Base-by-base conservation (phyloP, 2,888 invertebrate genomes). In the Hemicrepidius hirtus region DNA sequence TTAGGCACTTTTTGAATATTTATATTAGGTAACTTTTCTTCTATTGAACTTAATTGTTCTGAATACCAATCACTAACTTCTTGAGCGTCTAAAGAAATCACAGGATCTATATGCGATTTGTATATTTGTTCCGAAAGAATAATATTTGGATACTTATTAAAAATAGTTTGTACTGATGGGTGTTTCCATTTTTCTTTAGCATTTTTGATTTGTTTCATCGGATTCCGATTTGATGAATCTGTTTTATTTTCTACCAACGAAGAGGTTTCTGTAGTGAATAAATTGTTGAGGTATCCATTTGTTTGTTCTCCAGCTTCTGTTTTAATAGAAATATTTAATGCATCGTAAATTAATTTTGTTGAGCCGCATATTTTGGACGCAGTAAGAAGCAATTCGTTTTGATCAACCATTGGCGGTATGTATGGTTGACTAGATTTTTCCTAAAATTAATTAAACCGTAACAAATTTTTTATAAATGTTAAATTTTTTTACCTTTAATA, bases 401-500 rank as follows among this genome's bases (percentile, higher is more conserved):
- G 24, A 46, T 67, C 46, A 7, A 18, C 24, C 0, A 59, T 35
- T 13, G 67, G 67, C 3, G 59, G 32, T 12, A 21, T 59, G 32
- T 57, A 67, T 20, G 32, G 35, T 44, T 46, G 69, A 28, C 63
- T 24, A 44, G n/a, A 32, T 37, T 37, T 4, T 57, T 57, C 37
- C 57, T 57, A 7, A n/a, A n/a, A n/a, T n/a, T 57, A 57, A 18
- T 3, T 16, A 18, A 35, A 7, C 0, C 5, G 7, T 32, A 32
- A 32, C 4, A 32, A 32, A 32, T 9, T 32, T 32, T 32, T 9
- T 24, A 32, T 7, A 32, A 32, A 7, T 13, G 32, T 10, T 57
- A 60, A 13, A n/a, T n/a, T n/a, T n/a, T n/a, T 41, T 74, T 68
- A 77, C 77, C 68, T 77, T 74, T 21, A 77, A 16, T 13, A 68